Evolutionary conservation across 2,113 vertebrate species (phyloP).

Genomic region (Paradisaea rubra): DNA sequence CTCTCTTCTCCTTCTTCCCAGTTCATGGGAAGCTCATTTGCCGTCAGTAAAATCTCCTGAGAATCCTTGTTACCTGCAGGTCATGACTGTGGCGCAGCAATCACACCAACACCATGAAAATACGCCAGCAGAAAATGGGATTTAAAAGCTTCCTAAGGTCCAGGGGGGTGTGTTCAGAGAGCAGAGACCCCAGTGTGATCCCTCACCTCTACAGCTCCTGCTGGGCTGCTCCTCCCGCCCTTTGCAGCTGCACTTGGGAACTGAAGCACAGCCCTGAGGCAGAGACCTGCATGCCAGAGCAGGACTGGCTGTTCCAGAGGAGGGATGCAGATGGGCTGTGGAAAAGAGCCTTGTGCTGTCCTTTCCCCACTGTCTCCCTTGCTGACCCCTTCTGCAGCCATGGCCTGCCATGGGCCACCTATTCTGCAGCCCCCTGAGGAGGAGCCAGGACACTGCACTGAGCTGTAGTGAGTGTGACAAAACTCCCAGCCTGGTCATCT

Average conservation of each 20-base stretch:
- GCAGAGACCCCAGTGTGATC: neutral
- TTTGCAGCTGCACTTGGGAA: neutral
- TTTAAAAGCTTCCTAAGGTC: neutral
- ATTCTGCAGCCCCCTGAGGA: neutral
- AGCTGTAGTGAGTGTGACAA: fast-evolving
- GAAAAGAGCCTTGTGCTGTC: neutral
- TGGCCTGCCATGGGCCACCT: fast-evolving
- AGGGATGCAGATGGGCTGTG: neutral
- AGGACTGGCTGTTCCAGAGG: neutral
- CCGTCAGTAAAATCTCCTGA: neutral
- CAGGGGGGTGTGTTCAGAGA: too few species aligned
- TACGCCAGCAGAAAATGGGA: neutral
- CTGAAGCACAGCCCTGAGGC: neutral
- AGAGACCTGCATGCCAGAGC: neutral
- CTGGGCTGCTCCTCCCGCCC: neutral
- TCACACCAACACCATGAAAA: neutral
- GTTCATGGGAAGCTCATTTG: neutral
- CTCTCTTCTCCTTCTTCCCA: neutral
- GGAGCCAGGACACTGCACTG: neutral
- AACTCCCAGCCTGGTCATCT: neutral
- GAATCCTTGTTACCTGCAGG: neutral
- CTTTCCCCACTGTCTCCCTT: neutral
- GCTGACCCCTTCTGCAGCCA: neutral
- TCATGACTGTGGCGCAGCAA: neutral
- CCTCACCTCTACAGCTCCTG: neutral